Base-by-base conservation (phyloP, 2,888 invertebrate genomes). In the Drosophila yooni region DNA sequence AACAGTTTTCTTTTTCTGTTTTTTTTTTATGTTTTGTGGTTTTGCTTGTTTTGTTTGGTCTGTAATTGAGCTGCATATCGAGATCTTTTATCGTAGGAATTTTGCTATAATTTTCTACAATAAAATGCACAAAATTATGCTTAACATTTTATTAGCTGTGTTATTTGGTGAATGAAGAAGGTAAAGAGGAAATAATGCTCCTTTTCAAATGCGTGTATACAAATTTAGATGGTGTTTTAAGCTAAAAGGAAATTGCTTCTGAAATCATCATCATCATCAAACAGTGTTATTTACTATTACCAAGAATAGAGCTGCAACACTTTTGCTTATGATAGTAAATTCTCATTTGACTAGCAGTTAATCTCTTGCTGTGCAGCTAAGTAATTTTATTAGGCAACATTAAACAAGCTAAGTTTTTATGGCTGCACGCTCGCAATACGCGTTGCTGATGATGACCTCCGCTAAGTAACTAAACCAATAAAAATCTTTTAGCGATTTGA, bases 401-500 rank as follows among this genome's bases (percentile, higher is more conserved):
- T 53, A 25, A 33, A 7, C 21, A 52, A 3, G 15, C 6, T 10
- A 46, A 25, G 13, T 34, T 63, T 40, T 21, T 29, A 25, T 43
- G n/a, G 36, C 36, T 27, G 31, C 54, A 10, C 36, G 33, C 66
- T 46, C 25, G 31, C 53, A 65, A 54, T 33, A 8, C 21, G 27
- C 29, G 31, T 38, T 69, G 51, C 27, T 61, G 54, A 56, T 27
- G 27, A 13, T 8, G 27, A 18, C 52, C 31, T 46, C 15, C 46
- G 25, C 29, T 18, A 57, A 33, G 46, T 60, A 53, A 60, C 52
- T 53, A 58, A 67, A 56, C 50, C 50, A 60, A 72, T 76, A 51
- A 73, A 65, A 65, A 65, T 68, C 64, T 65, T 62, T 73, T 52
- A 73, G 38, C 62, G 64, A 73, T 78, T 78, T 59, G 38, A 48